These are phyloP conservation scores for Chionoecetes opilio DNA, from an alignment of 1,140 invertebrate species.

Conservation along the genomic window DNA sequence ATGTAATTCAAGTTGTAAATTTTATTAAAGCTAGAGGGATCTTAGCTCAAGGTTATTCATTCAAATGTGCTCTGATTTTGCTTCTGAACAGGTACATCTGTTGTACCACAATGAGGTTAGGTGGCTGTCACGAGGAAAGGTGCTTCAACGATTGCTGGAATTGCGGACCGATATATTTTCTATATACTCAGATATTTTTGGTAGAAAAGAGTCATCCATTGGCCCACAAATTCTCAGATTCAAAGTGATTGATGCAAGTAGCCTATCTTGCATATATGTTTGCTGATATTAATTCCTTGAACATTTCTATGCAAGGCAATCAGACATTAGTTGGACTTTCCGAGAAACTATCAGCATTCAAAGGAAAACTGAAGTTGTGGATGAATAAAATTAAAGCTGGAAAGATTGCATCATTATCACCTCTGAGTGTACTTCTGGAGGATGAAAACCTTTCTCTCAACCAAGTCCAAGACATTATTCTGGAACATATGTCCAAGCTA, in stretches of 20 bases:
- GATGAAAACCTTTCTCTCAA: constrained; percentile 17
- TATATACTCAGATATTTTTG: neutral
- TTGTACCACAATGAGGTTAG: constrained; percentile 41
- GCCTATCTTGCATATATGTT: constrained; percentile 58
- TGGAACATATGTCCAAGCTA: constrained; percentile 39
- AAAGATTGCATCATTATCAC: constrained; percentile 42
- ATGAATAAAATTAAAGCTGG: constrained; percentile 36
- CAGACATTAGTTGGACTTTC: constrained; percentile 50
- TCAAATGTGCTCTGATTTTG: constrained; percentile 45
- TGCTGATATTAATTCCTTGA: constrained; percentile 57
- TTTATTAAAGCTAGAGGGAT: neutral
- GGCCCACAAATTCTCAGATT: too few relatives aligned
- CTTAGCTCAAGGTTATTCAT: constrained; percentile 9
- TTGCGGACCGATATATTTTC: constrained; percentile 56
- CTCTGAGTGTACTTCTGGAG: neutral
- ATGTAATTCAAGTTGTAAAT: neutral
- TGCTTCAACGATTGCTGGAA: constrained; percentile 46
- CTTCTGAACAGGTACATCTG: constrained; percentile 28
- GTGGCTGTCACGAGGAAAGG: constrained; percentile 9
- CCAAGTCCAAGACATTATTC: constrained; percentile 38
- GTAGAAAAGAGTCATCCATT: too few relatives aligned
- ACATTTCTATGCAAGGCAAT: constrained; percentile 61
- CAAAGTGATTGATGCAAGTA: too few relatives aligned
- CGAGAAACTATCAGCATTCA: constrained; percentile 37
- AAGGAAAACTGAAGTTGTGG: constrained; percentile 57